phyloP scores from a whole-genome alignment of 1,140 invertebrate species.

The Drosophila azteca region DNA sequence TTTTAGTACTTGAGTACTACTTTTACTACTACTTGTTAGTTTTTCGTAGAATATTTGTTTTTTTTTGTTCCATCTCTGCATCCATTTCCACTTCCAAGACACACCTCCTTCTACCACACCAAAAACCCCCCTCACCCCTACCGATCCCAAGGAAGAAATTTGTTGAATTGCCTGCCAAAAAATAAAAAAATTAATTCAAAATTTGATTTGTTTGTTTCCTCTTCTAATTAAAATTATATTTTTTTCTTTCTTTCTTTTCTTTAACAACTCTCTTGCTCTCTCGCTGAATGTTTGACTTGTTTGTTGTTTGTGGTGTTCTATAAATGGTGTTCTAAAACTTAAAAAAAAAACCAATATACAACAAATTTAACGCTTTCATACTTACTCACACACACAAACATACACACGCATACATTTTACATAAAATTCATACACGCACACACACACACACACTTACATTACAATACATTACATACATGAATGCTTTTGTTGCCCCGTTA shows the following conservation, averaged over 20 bases:
- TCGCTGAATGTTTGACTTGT: slow-evolving; percentile 79
- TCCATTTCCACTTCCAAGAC: neutral
- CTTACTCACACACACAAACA: slow-evolving; percentile 49
- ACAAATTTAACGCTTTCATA: slow-evolving; percentile 75
- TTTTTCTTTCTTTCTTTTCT: slow-evolving; percentile 56
- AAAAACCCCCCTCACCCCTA: neutral
- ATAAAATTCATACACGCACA: slow-evolving; percentile 19
- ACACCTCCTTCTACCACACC: neutral
- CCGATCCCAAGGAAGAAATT: neutral
- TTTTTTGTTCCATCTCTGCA: neutral
- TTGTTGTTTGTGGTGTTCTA: slow-evolving; percentile 77
- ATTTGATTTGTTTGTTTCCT: slow-evolving; percentile 41
- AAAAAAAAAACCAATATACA: slow-evolving; percentile 45
- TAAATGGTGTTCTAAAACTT: slow-evolving; percentile 59
- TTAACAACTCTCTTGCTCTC: slow-evolving; percentile 59
- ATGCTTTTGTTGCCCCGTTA: slow-evolving; percentile 71
- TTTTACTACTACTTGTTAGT: too few relatives aligned
- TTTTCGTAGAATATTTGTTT: neutral
- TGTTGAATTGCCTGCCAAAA: slow-evolving; percentile 21
- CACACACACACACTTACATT: slow-evolving; percentile 2
- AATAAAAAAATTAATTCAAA: slow-evolving; percentile 59
- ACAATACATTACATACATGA: slow-evolving; percentile 38
- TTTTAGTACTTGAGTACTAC: too few relatives aligned
- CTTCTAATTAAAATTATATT: slow-evolving; percentile 13
- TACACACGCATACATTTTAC: slow-evolving; percentile 17